Evolutionary conservation across 2,797 vertebrate genomes (phyloP).

Genomic region (Sebastes alutus): DNA sequence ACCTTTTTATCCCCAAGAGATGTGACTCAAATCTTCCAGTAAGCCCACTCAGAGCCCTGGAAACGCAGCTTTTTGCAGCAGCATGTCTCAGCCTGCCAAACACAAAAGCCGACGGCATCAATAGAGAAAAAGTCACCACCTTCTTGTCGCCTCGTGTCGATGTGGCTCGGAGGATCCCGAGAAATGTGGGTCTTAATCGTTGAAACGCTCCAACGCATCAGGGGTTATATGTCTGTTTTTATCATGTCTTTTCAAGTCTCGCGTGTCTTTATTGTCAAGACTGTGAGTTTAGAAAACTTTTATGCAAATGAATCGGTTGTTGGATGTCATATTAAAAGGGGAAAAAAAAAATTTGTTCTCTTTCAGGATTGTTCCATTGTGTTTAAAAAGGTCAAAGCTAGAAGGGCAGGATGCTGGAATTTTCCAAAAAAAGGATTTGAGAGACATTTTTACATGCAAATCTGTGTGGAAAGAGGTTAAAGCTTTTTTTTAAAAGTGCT

Average conservation of each 20-base stretch:
- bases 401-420: not conserved
- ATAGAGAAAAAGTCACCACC: constrained; percentile 21
- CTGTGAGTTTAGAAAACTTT: not conserved
- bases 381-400: constrained; percentile 11
- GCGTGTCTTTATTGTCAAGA: not conserved
- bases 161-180: not conserved
- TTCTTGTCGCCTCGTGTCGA: not conserved
- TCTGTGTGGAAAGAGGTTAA: constrained; percentile 33
- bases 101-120: constrained; percentile 42
- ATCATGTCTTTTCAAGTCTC: not conserved
- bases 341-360: not conserved
- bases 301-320: not conserved
- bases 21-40: constrained; percentile 57
- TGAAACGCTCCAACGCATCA: not conserved
- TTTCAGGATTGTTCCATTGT: constrained; percentile 10
- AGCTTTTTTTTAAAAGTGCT: constrained; percentile 14
- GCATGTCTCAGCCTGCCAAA: constrained; percentile 60
- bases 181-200: not conserved
- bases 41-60: constrained; percentile 62
- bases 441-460: constrained; percentile 36
- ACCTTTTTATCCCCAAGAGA: constrained; percentile 62
- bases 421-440: constrained; percentile 26
- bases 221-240: not conserved
- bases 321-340: not conserved
- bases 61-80: constrained; percentile 55